Percentiles rank a stretch among this genome's conserved stretches.
Evolutionary conservation across 2,888 invertebrate genomes (phyloP).

Genomic region (Therioaphis trifolii): DNA sequence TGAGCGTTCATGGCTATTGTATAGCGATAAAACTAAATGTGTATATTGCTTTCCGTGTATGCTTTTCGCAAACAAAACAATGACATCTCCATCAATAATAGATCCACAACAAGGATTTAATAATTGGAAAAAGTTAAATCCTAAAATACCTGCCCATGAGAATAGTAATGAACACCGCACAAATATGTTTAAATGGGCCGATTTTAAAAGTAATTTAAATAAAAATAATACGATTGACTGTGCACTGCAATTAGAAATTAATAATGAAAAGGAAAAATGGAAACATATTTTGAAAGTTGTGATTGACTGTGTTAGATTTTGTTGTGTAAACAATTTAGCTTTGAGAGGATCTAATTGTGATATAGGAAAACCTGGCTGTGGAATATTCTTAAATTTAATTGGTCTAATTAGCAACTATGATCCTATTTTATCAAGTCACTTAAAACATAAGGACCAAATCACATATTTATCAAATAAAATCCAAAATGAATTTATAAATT

Average conservation of each 20-base stretch:
- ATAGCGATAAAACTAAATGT: slow-evolving; percentile 21
- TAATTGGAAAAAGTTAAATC: slow-evolving; percentile 38
- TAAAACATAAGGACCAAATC: background rate
- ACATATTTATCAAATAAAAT: slow-evolving; percentile 22
- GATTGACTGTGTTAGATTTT: slow-evolving; percentile 30
- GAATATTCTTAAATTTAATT: no score
- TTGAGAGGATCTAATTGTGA: slow-evolving; percentile 30
- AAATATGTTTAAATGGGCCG: slow-evolving; percentile 34
- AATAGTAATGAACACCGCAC: slow-evolving; percentile 21
- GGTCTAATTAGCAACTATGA: no score
- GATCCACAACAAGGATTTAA: slow-evolving; percentile 32
- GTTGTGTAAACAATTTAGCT: slow-evolving; percentile 24
- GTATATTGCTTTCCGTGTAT: slow-evolving; percentile 2
- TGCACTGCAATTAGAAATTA: slow-evolving; percentile 16
- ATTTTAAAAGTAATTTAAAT: slow-evolving; percentile 21
- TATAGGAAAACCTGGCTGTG: no score
- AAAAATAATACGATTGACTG: slow-evolving; percentile 16
- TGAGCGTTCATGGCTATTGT: slow-evolving; percentile 19
- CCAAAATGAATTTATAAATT: background rate
- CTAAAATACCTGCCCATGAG: slow-evolving; percentile 16
- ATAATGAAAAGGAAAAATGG: slow-evolving; percentile 16
- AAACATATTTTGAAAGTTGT: slow-evolving; percentile 22
- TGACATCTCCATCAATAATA: background rate
- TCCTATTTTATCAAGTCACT: no score
- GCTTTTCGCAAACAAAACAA: slow-evolving; percentile 24